phyloP scores from a whole-genome alignment of 2,888 invertebrate species.

The Drosophila neutralis region DNA sequence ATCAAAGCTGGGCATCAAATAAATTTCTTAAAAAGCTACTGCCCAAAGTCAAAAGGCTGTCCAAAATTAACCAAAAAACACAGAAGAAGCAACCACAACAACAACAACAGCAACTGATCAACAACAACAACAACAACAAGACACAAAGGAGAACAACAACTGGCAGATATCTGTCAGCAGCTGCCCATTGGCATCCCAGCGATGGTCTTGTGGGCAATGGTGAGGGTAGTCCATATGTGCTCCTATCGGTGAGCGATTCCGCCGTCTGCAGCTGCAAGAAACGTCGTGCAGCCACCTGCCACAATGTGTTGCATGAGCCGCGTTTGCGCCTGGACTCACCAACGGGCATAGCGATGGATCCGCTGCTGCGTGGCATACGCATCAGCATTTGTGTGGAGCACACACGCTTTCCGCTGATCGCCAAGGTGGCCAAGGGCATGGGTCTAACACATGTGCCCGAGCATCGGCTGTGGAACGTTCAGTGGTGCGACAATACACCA shows the following conservation, averaged over 20 bases:
- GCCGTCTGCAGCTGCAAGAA: neutral
- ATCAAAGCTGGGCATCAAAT: slow-evolving; percentile 30
- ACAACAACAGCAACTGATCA: neutral
- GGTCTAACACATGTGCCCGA: slow-evolving; percentile 87
- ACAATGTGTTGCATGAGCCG: slow-evolving; percentile 39
- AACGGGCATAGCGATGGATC: neutral
- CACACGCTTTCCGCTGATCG: slow-evolving; percentile 78
- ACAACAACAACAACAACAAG: neutral
- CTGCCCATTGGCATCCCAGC: slow-evolving; percentile 16
- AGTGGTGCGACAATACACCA: slow-evolving; percentile 90
- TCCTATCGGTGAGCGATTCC: slow-evolving; percentile 37
- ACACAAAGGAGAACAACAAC: neutral
- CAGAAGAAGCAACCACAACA: neutral
- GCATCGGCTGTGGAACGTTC: slow-evolving; percentile 94
- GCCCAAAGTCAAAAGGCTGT: slow-evolving; percentile 28
- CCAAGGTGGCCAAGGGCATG: slow-evolving; percentile 76
- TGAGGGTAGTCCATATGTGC: slow-evolving; percentile 35
- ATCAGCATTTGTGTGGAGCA: slow-evolving; percentile 81
- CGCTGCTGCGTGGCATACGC: slow-evolving; percentile 50
- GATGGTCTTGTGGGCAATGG: neutral
- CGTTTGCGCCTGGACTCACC: slow-evolving; percentile 21
- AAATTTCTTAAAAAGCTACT: slow-evolving; percentile 33
- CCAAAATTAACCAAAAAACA: neutral
- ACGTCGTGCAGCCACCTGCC: slow-evolving; percentile 40
- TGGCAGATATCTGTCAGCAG: neutral